These are phyloP conservation scores for Poliocrania exsul DNA, from an alignment of 2,797 vertebrate species.

Conservation along the genomic window DNA sequence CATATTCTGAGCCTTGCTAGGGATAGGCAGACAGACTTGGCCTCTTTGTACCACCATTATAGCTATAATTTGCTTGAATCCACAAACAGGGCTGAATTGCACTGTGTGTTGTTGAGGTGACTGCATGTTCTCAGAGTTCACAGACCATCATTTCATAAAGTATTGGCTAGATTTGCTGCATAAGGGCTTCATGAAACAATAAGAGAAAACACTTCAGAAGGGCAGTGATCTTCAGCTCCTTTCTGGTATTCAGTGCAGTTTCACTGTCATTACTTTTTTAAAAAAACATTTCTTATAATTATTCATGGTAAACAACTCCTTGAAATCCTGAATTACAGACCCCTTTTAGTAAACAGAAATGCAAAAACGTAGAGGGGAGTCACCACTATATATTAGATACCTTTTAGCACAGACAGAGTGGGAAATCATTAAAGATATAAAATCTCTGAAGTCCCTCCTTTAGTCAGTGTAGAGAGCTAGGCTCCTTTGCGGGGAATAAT, in stretches of 20 bases:
- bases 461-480: neutral
- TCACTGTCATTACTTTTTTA: neutral
- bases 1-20: neutral
- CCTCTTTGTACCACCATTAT: neutral
- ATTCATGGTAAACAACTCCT: neutral
- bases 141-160: neutral
- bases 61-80: neutral
- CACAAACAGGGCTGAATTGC: neutral
- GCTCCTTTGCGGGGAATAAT: neutral
- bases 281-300: neutral
- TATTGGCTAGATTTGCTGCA: neutral
- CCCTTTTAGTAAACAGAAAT: neutral
- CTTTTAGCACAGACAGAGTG: neutral
- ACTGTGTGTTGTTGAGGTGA: neutral
- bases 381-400: fast-evolving
- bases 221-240: neutral
- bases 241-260: neutral
- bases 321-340: neutral
- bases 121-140: neutral
- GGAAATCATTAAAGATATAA: neutral
- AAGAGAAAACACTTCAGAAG: neutral
- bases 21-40: neutral
- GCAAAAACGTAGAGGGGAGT: neutral
- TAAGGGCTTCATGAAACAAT: neutral
- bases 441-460: neutral